These are phyloP conservation scores for Pimpla rufipes DNA, from an alignment of 2,888 invertebrate genomes.

Conservation along the genomic window DNA sequence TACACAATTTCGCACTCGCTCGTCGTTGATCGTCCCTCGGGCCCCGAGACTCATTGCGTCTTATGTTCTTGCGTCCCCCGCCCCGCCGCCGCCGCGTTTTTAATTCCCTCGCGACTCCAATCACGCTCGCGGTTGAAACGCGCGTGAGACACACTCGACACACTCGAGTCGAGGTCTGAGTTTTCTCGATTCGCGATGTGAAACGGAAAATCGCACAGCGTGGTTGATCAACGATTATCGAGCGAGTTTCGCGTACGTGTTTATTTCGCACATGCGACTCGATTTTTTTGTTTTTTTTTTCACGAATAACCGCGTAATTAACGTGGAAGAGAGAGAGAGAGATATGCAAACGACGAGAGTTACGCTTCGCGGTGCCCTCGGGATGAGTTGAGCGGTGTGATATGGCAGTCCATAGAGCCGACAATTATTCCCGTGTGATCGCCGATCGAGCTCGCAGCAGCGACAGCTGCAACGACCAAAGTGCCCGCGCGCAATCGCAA, in stretches of 20 bases:
- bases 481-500: constrained; percentile 17
- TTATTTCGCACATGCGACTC: too few species aligned
- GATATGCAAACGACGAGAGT: background rate
- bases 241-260: background rate
- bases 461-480: constrained; percentile 36
- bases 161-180: too few species aligned
- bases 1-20: background rate
- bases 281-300: too few species aligned
- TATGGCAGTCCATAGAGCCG: constrained; percentile 52
- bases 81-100: background rate
- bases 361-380: constrained; percentile 15
- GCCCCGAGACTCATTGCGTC: background rate
- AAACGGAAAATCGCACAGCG: too few species aligned
- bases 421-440: constrained; percentile 50
- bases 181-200: too few species aligned
- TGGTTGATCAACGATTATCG: too few species aligned
- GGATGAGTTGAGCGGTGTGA: constrained; percentile 44
- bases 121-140: too few species aligned
- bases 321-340: background rate
- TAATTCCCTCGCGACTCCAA: too few species aligned
- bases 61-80: background rate
- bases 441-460: constrained; percentile 39
- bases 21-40: background rate
- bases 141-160: too few species aligned
- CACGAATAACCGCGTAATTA: background rate